Percentiles rank a stretch among this genome's conserved stretches.
phyloP scores from a whole-genome alignment of 2,888 invertebrate genomes.

The Leucophenga montana region DNA sequence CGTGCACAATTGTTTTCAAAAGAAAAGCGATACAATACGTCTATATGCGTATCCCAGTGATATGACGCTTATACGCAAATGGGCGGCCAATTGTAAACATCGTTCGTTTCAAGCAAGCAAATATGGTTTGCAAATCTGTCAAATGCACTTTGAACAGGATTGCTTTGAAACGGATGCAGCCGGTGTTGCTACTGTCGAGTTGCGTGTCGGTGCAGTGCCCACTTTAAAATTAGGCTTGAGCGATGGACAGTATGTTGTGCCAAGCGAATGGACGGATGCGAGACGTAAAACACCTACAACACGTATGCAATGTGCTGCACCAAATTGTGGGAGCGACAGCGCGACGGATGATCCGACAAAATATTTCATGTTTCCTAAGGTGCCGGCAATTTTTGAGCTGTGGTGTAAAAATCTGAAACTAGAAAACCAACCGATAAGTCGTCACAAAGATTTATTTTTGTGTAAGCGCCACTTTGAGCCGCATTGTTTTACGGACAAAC shows the following conservation, averaged over 20 bases:
- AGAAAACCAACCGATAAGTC: background rate
- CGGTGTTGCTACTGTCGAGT: slow-evolving; percentile 38
- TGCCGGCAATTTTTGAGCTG: background rate
- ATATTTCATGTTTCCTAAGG: slow-evolving; percentile 43
- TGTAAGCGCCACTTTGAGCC: slow-evolving; percentile 63
- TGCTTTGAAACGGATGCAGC: slow-evolving; percentile 51
- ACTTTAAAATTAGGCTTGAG: slow-evolving; percentile 47
- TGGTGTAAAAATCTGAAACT: slow-evolving; percentile 60
- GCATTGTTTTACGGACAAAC: slow-evolving; percentile 46
- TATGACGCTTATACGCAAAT: slow-evolving; percentile 47
- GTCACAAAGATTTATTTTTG: slow-evolving; percentile 39
- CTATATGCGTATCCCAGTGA: slow-evolving; percentile 57
- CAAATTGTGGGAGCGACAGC: slow-evolving; percentile 3
- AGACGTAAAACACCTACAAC: background rate
- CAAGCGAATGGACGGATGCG: slow-evolving; percentile 15
- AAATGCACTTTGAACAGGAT: slow-evolving; percentile 50
- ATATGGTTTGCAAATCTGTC: slow-evolving; percentile 57
- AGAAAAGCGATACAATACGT: slow-evolving; percentile 38
- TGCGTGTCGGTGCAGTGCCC: slow-evolving; percentile 52
- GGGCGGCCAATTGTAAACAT: slow-evolving; percentile 62
- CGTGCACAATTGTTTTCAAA: slow-evolving; percentile 57
- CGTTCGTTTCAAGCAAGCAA: slow-evolving; percentile 59
- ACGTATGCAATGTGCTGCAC: slow-evolving; percentile 27
- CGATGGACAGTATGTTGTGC: slow-evolving; percentile 25
- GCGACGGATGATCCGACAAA: background rate